phyloP scores from a whole-genome alignment of 2,113 vertebrate species.

The Microcebus ravelobensis region DNA sequence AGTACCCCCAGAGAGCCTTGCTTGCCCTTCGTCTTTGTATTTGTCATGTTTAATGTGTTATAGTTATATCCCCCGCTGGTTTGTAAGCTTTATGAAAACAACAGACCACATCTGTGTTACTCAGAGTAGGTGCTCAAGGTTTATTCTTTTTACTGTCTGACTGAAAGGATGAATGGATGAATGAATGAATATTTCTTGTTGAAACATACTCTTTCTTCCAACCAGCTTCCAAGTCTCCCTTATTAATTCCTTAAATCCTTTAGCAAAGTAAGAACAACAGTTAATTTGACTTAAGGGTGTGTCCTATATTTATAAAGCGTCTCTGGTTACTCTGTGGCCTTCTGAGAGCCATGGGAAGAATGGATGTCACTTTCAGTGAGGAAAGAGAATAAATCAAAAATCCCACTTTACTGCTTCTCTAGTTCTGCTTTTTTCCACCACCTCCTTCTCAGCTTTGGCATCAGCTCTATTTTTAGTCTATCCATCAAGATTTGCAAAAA shows the following conservation, averaged over 20 bases:
- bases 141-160: background rate
- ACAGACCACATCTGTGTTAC: background rate
- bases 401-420: background rate
- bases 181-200: background rate
- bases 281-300: background rate
- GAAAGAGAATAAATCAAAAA: slow-evolving; percentile 29
- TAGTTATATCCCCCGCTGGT: background rate
- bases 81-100: background rate
- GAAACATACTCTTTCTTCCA: background rate
- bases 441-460: background rate
- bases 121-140: background rate
- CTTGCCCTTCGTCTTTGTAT: background rate
- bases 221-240: background rate
- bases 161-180: background rate
- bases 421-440: background rate
- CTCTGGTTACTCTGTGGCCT: background rate
- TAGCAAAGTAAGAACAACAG: background rate
- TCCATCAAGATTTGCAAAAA: slow-evolving; percentile 42
- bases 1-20: background rate
- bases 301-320: background rate
- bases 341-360: background rate
- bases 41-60: background rate
- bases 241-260: slow-evolving; percentile 46
- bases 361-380: background rate
- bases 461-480: slow-evolving; percentile 47